These are phyloP conservation scores for Mus musculus DNA, from an alignment of 2,113 vertebrate genomes.

Conservation along the genomic window GRCm39 chr15:11513501-11514000, in stretches of 20 bases:
- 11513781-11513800: slow-evolving; percentile 67
- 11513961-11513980: neutral
- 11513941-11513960: slow-evolving; percentile 25
- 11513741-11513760: slow-evolving; percentile 62
- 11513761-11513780: slow-evolving; percentile 57
- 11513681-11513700: neutral
- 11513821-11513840: slow-evolving; percentile 77
- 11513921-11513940: neutral
- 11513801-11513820: slow-evolving; percentile 61
- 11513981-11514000: slow-evolving; percentile 16
- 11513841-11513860: slow-evolving; percentile 50
- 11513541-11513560: slow-evolving; percentile 62
- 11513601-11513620: slow-evolving; percentile 72
- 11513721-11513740: neutral
- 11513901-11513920: slow-evolving; percentile 34
- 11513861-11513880: slow-evolving; percentile 28
- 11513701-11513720: neutral
- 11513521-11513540: slow-evolving; percentile 55
- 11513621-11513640: slow-evolving; percentile 29
- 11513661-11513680: neutral
- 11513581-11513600: slow-evolving; percentile 33
- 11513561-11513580: slow-evolving; percentile 67
- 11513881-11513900: slow-evolving; percentile 7
- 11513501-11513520: slow-evolving; percentile 44
- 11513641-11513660: slow-evolving; percentile 34